Base-by-base conservation (phyloP, 1,140 invertebrate genomes). In the Zaprionus ornatus region DNA sequence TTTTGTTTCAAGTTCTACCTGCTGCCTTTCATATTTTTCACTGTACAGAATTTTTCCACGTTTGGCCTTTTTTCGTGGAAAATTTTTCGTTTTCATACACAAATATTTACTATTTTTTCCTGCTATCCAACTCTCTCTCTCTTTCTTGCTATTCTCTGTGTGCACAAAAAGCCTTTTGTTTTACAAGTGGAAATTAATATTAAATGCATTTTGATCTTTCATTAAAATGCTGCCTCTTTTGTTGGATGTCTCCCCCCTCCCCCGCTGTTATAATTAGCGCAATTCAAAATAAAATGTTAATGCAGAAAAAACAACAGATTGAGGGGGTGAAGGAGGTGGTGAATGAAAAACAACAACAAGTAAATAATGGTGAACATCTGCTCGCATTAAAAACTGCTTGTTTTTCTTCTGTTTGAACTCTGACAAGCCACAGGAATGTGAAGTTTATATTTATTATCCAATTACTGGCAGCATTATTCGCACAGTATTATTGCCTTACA, bases 371-470 rank as follows among this genome's bases (percentile, higher is more conserved):
- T 9, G 9, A 37, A 52, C 29, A 54, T 37, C 66, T 61, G 45
- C 12, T 15, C 25, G 21, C 7, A 48, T 35, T 50, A 4, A 45
- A 29, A 32, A 40, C 13, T 45, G 37, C 10, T 15, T 12, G 9
- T 63, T 64, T 19, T 55, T 23, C 15, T 12, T 6, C 2, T 32
- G 19, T 10, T 25, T 4, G 21, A 12, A 15, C 21, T 37, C 35
- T 37, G 7, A 2, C 6, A 27, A 61, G 13, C 23, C 37, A 35
- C 27, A 32, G 25, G 17, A 19, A 17, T 29, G 40, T 62, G 5
- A 50, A 29, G 52, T 27, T 55, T 32, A 50, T 64, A 52, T 64
- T 55, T 69, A 69, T 40, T 50, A 68, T 25, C 21, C 66, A 23
- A 15, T 55, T 63, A 23, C 48, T 15, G 35, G 19, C 17, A 12